phyloP scores from a whole-genome alignment of 1,140 invertebrate genomes.

The Daktulosphaira vitifoliae region DNA sequence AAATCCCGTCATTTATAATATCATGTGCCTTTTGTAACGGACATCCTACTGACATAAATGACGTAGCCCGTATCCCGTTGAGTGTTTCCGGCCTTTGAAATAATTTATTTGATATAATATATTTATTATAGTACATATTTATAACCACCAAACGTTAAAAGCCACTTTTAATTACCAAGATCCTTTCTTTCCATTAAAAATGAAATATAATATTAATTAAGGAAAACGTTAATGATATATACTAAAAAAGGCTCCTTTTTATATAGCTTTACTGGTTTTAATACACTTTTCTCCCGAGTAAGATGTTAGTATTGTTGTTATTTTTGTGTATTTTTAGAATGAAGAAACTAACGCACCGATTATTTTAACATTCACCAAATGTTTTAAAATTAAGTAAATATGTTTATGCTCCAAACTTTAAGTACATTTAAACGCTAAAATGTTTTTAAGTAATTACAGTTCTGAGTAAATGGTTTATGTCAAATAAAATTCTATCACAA shows the following conservation, averaged over 20 bases:
- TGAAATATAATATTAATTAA: conserved; percentile 29
- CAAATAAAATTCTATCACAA: too few relatives aligned
- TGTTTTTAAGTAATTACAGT: too few relatives aligned
- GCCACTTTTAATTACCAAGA: conserved; percentile 30
- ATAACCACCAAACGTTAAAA: conserved; percentile 29
- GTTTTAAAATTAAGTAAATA: too few relatives aligned
- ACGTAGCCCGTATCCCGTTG: conserved; percentile 7
- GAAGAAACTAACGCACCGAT: too few relatives aligned
- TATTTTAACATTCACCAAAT: too few relatives aligned
- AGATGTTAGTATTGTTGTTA: too few relatives aligned
- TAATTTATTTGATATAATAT: conserved; percentile 2
- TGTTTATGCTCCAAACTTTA: too few relatives aligned
- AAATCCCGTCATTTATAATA: conserved; percentile 29
- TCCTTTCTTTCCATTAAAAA: conserved; percentile 26
- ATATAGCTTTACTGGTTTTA: background rate
- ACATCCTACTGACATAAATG: conserved; percentile 26
- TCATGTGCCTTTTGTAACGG: conserved; percentile 26
- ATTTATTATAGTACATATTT: conserved; percentile 14
- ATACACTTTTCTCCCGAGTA: too few relatives aligned
- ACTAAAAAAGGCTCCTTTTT: background rate
- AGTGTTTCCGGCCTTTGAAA: conserved; percentile 29
- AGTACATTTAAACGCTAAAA: too few relatives aligned
- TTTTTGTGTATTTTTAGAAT: too few relatives aligned
- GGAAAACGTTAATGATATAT: conserved; percentile 15
- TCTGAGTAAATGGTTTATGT: too few relatives aligned